Base-by-base conservation (phyloP, 2,113 vertebrate species). In the Potamarius usumacintae region DNA sequence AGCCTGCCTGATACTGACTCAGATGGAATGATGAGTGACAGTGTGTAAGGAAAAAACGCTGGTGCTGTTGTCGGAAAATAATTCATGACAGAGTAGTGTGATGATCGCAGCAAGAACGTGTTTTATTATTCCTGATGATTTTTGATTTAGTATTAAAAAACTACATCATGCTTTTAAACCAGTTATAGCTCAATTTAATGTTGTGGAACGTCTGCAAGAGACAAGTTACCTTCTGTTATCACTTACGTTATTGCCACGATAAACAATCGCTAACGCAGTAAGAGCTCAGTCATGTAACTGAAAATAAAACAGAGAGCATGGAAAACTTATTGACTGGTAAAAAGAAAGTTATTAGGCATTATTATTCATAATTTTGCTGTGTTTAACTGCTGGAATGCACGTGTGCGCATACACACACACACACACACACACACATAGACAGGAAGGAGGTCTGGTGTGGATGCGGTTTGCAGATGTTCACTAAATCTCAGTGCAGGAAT, bases 391-490 rank as follows among this genome's bases (percentile, higher is more conserved):
- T 77, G 10, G 48, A 52, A 77, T 76, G 72, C 25, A 27, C 7
- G 10, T 11, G 25, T 22, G 25, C 22, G 25, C 22, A 57, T 52
- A 55, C 65, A 69, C 48, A 84, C 83, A 74, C 52, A 72, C 69
- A 74, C 83, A 85, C 83, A 74, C 30, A 50, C 53, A 48, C 69
- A 85, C 76, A 78, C 76, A 78, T 22, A 82, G 17, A 4, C 60
- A 86, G 90, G 85, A 90, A 82, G 74, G 58, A 58, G 77, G 58
- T 63, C 74, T 83, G 53, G 42, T 83, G 62, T 63, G 85, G 92
- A 93, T 93, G 82, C 85, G 53, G 90, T 88, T 52, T 84, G 89
- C 93, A 92, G 92, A 94, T 93, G 93, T 91, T 82, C 60, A 22
- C n/a, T 86, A 78, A 90, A 88, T 78, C 57, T 69, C 86, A 79